Percentiles rank a stretch among this genome's conserved stretches.
phyloP scores from a whole-genome alignment of 1,140 invertebrate species.

The Halyomorpha halys region DNA sequence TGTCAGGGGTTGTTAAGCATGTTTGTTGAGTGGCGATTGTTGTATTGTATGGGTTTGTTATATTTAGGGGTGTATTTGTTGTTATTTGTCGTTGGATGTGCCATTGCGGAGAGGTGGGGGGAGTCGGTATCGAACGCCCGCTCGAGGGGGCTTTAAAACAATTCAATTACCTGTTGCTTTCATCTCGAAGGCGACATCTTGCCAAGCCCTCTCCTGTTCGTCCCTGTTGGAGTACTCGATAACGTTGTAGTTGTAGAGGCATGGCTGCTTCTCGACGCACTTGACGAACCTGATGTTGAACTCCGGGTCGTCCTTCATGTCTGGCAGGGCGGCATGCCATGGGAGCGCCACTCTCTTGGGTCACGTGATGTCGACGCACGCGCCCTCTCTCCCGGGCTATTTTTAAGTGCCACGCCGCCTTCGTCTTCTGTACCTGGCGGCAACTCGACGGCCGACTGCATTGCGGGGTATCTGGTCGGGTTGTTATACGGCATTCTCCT shows the following conservation, averaged over 20 bases:
- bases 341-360: conserved; percentile 1
- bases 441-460: no score
- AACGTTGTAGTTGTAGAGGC: conserved; percentile 36
- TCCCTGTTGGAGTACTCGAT: conserved; percentile 37
- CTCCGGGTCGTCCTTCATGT: conserved; percentile 33
- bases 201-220: conserved; percentile 36
- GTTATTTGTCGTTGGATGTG: no score
- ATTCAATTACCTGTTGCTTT: conserved; percentile 1
- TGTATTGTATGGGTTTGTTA: no score
- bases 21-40: no score
- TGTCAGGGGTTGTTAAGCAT: no score
- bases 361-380: conserved; percentile 8
- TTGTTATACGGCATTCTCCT: no score
- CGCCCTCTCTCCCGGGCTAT: neutral
- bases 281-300: conserved; percentile 37
- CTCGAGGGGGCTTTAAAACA: no score
- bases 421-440: no score
- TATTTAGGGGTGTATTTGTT: no score
- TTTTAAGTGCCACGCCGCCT: neutral
- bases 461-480: no score
- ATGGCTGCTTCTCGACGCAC: conserved; percentile 34
- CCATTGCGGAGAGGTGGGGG: no score
- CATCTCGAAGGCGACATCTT: conserved; percentile 32
- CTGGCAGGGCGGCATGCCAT: neutral
- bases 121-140: no score